Conservation (phyloP, 2,113 vertebrate genomes). For the Acanthochromis polyacanthus region DNA sequence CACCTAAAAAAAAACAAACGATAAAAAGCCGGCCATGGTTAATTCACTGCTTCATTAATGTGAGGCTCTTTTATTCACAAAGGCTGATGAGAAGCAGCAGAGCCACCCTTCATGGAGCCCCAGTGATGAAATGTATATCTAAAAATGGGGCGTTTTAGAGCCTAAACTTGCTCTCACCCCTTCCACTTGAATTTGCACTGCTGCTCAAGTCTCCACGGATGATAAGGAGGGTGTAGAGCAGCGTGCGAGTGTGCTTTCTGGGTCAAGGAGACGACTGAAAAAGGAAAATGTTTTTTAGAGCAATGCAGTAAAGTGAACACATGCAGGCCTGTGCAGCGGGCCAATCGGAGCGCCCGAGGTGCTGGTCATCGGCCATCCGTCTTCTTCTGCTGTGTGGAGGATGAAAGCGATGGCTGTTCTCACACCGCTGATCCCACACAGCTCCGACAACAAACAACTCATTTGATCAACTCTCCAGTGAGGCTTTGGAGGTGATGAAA, state of each 20-base stretch:
- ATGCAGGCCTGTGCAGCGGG: conserved; percentile 37
- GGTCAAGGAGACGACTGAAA: conserved; percentile 83
- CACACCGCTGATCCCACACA: conserved; percentile 36
- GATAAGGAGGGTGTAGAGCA: conserved; percentile 57
- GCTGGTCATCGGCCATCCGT: conserved; percentile 60
- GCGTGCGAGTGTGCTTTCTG: conserved; percentile 67
- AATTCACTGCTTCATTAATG: conserved; percentile 36
- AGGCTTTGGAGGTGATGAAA: conserved; percentile 27
- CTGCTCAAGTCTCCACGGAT: conserved; percentile 61
- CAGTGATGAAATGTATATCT: not conserved
- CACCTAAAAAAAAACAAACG: conserved; percentile 35
- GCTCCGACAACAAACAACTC: conserved; percentile 17
- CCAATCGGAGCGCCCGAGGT: conserved; percentile 41
- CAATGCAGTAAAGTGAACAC: conserved; percentile 63
- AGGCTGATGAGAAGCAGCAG: conserved; percentile 25
- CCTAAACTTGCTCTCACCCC: conserved; percentile 47
- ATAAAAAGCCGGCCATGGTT: not conserved
- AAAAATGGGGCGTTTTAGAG: not conserved
- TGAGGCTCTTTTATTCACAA: conserved; percentile 5
- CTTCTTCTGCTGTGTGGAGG: conserved; percentile 48
- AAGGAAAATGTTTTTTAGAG: conserved; percentile 76
- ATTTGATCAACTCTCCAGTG: conserved; percentile 11
- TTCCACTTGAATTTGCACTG: conserved; percentile 42
- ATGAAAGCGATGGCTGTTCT: conserved; percentile 38
- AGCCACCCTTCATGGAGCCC: not conserved